These are phyloP conservation scores for Teinopalpus imperialis DNA, from an alignment of 2,888 invertebrate genomes.

Conservation along the genomic window DNA sequence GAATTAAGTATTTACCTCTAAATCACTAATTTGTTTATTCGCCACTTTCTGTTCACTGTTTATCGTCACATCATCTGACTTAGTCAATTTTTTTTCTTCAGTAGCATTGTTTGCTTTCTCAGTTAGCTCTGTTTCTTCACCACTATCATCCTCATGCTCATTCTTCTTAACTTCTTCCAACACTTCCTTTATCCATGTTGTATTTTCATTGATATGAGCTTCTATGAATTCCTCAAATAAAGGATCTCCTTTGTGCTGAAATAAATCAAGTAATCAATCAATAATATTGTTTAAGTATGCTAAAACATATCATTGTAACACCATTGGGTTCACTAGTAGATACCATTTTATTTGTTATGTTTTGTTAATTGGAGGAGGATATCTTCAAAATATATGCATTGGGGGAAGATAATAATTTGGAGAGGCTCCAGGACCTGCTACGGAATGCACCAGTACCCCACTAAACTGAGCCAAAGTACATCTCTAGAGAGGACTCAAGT, in stretches of 20 bases:
- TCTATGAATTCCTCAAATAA: slow-evolving; percentile 94
- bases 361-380: too few relatives aligned
- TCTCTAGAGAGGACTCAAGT: too few relatives aligned
- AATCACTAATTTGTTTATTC: slow-evolving; percentile 88
- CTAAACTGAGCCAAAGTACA: too few relatives aligned
- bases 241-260: slow-evolving; percentile 92
- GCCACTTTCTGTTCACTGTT: slow-evolving; percentile 83
- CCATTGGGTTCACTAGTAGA: too few relatives aligned
- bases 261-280: not conserved
- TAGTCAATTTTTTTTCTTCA: slow-evolving; percentile 30
- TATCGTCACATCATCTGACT: slow-evolving; percentile 15
- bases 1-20: too few relatives aligned
- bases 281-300: too few relatives aligned
- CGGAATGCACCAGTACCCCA: too few relatives aligned
- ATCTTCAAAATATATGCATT: too few relatives aligned
- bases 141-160: slow-evolving; percentile 57
- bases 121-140: slow-evolving; percentile 46
- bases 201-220: slow-evolving; percentile 85
- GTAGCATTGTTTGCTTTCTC: slow-evolving; percentile 34
- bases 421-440: too few relatives aligned
- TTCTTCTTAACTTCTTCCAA: slow-evolving; percentile 54
- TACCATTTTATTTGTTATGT: too few relatives aligned
- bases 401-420: too few relatives aligned
- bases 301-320: too few relatives aligned
- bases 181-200: slow-evolving; percentile 66